These are phyloP conservation scores for Zenarchopterus dispar DNA, from an alignment of 2,797 vertebrate genomes.

Conservation along the genomic window DNA sequence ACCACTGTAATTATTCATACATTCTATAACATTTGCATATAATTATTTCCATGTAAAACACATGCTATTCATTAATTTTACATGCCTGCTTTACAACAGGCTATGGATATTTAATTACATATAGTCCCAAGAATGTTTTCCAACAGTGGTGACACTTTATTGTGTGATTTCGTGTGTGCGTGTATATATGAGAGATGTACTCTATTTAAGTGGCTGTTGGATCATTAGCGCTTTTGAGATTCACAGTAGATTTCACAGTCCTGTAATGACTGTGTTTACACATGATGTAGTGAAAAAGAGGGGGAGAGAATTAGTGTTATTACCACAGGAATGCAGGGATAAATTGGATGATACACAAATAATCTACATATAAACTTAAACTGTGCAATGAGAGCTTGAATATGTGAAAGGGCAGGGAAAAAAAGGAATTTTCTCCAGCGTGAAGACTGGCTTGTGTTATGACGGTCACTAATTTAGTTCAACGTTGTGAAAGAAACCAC, in stretches of 20 bases:
- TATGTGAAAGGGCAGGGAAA: neutral
- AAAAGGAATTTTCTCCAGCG: neutral
- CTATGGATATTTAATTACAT: constrained; percentile 71
- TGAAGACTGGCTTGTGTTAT: constrained; percentile 40
- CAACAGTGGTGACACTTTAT: constrained; percentile 63
- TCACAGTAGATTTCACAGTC: constrained; percentile 74
- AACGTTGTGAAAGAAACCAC: constrained; percentile 24
- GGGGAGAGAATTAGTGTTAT: constrained; percentile 48
- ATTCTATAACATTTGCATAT: constrained; percentile 69
- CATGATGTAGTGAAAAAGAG: constrained; percentile 61
- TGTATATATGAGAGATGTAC: constrained; percentile 35
- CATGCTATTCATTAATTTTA: constrained; percentile 75
- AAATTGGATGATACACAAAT: constrained; percentile 42
- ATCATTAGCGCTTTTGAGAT: constrained; percentile 75
- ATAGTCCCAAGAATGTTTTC: constrained; percentile 68
- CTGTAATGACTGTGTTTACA: constrained; percentile 73
- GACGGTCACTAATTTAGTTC: constrained; percentile 27
- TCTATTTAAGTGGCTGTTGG: constrained; percentile 67
- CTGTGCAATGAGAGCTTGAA: constrained; percentile 20
- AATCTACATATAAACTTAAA: constrained; percentile 30
- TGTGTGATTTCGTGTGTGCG: constrained; percentile 16
- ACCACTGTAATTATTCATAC: constrained; percentile 67
- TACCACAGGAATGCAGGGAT: constrained; percentile 42
- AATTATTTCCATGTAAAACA: constrained; percentile 65
- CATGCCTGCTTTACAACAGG: constrained; percentile 62